A percentile compares a stretch with the other conserved stretches of the same genome.
Conservation (phyloP, 2,888 invertebrate species). For the Drosophila mimica region DNA sequence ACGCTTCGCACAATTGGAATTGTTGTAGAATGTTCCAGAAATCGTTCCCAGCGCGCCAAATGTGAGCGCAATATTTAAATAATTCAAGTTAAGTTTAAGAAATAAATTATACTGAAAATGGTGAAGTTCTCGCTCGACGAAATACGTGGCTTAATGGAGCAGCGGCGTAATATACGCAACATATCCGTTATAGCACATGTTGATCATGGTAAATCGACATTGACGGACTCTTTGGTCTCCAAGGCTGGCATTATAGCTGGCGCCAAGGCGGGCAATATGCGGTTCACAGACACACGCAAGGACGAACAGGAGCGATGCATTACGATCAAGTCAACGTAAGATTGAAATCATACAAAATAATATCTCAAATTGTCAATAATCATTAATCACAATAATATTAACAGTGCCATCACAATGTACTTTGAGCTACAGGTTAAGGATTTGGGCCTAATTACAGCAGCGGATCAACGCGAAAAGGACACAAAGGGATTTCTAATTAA, state of each 20-base stretch:
- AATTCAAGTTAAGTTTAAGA: background rate
- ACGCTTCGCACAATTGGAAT: background rate
- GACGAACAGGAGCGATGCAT: constrained; percentile 99
- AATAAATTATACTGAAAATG: constrained; percentile 21
- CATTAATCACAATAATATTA: background rate
- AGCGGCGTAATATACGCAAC: constrained; percentile 99
- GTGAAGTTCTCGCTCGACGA: constrained; percentile 83
- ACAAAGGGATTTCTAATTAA: constrained; percentile 99
- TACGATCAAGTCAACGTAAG: constrained; percentile 98
- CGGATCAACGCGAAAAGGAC: constrained; percentile 95
- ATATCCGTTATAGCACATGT: constrained; percentile 99
- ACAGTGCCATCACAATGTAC: constrained; percentile 99
- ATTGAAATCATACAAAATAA: background rate
- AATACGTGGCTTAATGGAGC: constrained; percentile 99
- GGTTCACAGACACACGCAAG: constrained; percentile 99
- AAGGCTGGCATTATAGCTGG: constrained; percentile 99
- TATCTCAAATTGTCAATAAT: background rate
- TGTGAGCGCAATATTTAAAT: constrained; percentile 23
- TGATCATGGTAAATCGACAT: constrained; percentile 99
- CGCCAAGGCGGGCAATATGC: constrained; percentile 98
- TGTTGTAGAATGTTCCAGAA: background rate
- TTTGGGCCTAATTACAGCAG: constrained; percentile 95
- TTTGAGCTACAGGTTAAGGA: constrained; percentile 98
- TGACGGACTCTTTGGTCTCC: constrained; percentile 98
- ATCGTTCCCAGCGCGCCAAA: constrained; percentile 21